These are phyloP conservation scores for Corbicula japonica DNA, from an alignment of 2,888 invertebrate genomes.

Conservation along the genomic window DNA sequence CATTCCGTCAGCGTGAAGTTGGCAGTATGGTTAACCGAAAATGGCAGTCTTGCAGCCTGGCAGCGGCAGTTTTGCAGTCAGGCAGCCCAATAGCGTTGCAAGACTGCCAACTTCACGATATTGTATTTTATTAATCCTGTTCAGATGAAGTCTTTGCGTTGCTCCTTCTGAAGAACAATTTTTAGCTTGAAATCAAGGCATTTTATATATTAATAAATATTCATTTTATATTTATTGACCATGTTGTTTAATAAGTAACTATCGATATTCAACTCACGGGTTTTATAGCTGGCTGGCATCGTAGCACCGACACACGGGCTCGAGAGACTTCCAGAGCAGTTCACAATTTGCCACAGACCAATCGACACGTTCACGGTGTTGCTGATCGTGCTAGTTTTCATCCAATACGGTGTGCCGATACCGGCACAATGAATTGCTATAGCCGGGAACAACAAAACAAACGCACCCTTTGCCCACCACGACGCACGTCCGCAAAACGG, in stretches of 20 bases:
- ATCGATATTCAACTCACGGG: conserved; percentile 33
- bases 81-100: too few relatives aligned
- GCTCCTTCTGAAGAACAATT: not conserved
- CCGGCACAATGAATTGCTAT: conserved; percentile 49
- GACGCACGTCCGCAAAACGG: conserved; percentile 53
- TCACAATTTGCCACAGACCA: conserved; percentile 59
- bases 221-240: not conserved
- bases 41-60: too few relatives aligned
- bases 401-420: conserved; percentile 51
- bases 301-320: conserved; percentile 18
- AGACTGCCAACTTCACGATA: too few relatives aligned
- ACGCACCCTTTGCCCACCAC: conserved; percentile 40
- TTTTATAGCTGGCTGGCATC: conserved; percentile 36
- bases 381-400: conserved; percentile 47
- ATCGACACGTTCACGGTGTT: conserved; percentile 41
- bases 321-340: conserved; percentile 44
- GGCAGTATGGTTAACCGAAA: too few relatives aligned
- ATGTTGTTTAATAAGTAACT: not conserved
- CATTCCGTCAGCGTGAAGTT: too few relatives aligned
- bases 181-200: not conserved
- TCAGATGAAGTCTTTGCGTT: not conserved
- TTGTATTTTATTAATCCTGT: too few relatives aligned
- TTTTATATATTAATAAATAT: not conserved
- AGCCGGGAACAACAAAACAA: conserved; percentile 39
- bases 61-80: too few relatives aligned